Base-by-base conservation (phyloP, 1,140 invertebrate species). In the Pantala flavescens region DNA sequence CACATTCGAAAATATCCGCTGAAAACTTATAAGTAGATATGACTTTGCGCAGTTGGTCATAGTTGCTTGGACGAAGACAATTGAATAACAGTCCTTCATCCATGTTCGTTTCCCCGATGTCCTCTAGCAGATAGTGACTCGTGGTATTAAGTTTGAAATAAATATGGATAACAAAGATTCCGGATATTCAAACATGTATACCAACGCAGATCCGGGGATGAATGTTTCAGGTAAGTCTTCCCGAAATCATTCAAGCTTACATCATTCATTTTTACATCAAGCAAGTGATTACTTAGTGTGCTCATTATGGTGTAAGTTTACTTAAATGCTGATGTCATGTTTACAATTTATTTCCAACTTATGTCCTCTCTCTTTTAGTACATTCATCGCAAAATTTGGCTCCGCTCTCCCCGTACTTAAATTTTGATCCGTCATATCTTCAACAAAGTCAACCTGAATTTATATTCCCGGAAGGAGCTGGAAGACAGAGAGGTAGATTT, bases 401-500 rank as follows among this genome's bases (percentile, higher is more conserved):
- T 21, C 86, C 86, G 19, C 83, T 95, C 23, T 97, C 94, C 76
- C 95, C 95, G 5, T 98, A 97, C 82, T 85, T 98, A 77, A 97
- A 96, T 83, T 93, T 96, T 82, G 93, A 97, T 83, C 93, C 95
- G 36, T 85, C 90, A 42, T 93, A 93, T 81, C 85, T 96, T 76
- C 89, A 90, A 70, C 87, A 88, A 79, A 87, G 87, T 79, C 92
- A 95, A 79, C 94, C 95, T 73, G 94, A 98, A 85, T 98, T 94
- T 79, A 94, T 98, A 79, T 95, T 97, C 79, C 91, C 94, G 43
- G 95, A 97, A 83, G 94, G 93, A 73, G 89, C 89, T n/a, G 86
- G 85, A 36, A 89, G 91, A 79, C 89, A 92, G 77, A 82, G 93
- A 82, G 93, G 93, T 24, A 83, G 93, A 73, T 93, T 95, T 81